Evolutionary conservation across 2,888 invertebrate genomes (phyloP).

Genomic region (Phragmatobia fuliginosa): DNA sequence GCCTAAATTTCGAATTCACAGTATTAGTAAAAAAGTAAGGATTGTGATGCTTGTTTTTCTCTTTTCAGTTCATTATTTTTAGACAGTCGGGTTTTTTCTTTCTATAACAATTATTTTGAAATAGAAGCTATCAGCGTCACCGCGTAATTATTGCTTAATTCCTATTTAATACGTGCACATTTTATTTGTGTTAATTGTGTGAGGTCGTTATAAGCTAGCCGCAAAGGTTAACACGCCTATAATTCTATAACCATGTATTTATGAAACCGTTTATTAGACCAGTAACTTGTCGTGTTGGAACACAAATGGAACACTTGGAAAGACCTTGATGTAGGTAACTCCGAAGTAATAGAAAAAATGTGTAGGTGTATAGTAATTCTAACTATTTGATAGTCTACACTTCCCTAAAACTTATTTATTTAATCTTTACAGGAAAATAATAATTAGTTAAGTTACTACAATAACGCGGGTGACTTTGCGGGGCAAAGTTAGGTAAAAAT

Average conservation of each 20-base stretch:
- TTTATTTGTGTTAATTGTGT: background rate
- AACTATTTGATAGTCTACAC: background rate
- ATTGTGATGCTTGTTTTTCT: too few species aligned
- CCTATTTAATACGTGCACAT: background rate
- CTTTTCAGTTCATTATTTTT: too few species aligned
- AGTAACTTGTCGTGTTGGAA: background rate
- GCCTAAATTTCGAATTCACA: too few species aligned
- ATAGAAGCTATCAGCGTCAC: background rate
- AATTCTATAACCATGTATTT: background rate
- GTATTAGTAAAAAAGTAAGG: too few species aligned
- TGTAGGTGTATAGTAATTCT: background rate
- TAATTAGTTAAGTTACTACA: too few species aligned
- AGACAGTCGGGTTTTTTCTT: too few species aligned
- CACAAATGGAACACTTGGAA: background rate
- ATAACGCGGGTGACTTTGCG: too few species aligned
- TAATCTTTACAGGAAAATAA: too few species aligned
- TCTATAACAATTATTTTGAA: background rate
- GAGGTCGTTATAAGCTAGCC: background rate
- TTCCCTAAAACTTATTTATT: too few species aligned
- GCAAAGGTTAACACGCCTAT: background rate
- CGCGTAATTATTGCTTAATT: background rate
- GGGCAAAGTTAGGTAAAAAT: too few species aligned
- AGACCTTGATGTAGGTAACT: background rate
- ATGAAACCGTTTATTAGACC: background rate
- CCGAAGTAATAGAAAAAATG: background rate